phyloP scores from a whole-genome alignment of 2,888 invertebrate species.

The Cremastobaeus sp. region DNA sequence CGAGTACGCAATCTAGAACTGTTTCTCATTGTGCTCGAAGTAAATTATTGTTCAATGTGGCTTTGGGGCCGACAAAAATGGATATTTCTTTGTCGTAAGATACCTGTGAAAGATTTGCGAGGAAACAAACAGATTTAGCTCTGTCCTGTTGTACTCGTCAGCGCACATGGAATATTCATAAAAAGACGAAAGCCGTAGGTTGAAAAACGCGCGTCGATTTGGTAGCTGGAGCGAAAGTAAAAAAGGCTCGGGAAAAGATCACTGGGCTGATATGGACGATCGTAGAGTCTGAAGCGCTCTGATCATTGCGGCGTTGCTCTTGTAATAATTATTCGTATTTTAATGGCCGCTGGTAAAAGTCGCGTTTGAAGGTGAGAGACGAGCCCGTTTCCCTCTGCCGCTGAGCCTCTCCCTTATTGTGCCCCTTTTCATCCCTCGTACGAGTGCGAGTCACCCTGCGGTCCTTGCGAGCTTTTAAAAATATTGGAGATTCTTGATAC shows the following conservation, averaged over 20 bases:
- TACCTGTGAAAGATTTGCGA: constrained; percentile 22
- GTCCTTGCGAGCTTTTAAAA: constrained; percentile 76
- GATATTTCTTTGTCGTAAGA: constrained; percentile 1
- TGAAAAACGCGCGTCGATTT: constrained; percentile 39
- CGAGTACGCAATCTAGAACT: too few relatives aligned
- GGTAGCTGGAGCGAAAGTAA: constrained; percentile 22
- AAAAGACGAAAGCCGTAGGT: constrained; percentile 33
- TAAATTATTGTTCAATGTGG: not conserved
- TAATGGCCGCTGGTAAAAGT: constrained; percentile 75
- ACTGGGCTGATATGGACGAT: constrained; percentile 72
- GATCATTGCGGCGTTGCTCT: constrained; percentile 77
- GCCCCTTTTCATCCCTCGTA: constrained; percentile 54
- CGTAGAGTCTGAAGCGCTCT: constrained; percentile 72
- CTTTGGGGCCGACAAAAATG: constrained; percentile 20
- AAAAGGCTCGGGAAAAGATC: constrained; percentile 13
- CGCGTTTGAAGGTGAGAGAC: constrained; percentile 73
- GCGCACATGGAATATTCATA: constrained; percentile 30
- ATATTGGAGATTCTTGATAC: constrained; percentile 78
- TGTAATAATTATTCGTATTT: constrained; percentile 78
- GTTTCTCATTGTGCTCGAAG: too few relatives aligned
- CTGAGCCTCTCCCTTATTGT: constrained; percentile 57
- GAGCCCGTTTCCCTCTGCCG: constrained; percentile 62
- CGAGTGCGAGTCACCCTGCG: constrained; percentile 56
- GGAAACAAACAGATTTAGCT: constrained; percentile 32
- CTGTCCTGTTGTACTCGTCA: constrained; percentile 15